Percentiles rank a stretch among this genome's conserved stretches.
These are phyloP conservation scores for Alexandromys fortis DNA, from an alignment of 2,113 vertebrate genomes.

Conservation along the genomic window DNA sequence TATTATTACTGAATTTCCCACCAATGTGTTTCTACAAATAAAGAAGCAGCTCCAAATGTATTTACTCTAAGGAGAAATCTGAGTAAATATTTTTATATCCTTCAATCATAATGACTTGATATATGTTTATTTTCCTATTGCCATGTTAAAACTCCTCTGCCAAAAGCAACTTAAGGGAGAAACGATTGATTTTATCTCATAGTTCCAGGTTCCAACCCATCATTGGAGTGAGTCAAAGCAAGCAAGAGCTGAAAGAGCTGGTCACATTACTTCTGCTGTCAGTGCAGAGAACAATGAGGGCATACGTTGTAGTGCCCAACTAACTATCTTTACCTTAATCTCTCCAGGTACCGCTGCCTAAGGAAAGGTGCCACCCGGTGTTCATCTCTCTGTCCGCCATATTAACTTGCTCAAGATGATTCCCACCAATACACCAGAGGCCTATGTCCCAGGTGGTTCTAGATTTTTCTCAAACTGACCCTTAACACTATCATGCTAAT, in stretches of 20 bases:
- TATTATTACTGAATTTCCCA: not conserved
- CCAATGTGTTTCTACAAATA: not conserved
- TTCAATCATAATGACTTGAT: not conserved
- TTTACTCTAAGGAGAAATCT: not conserved
- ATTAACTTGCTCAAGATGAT: not conserved
- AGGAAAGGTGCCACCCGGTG: not conserved
- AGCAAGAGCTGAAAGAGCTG: not conserved
- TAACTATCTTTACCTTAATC: too few relatives aligned
- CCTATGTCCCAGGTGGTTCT: too few relatives aligned
- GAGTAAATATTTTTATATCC: not conserved
- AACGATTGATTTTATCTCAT: not conserved
- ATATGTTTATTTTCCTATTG: not conserved
- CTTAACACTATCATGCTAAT: not conserved
- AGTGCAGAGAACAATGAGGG: not conserved
- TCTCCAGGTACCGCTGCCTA: not conserved
- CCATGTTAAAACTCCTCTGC: not conserved
- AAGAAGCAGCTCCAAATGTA: not conserved
- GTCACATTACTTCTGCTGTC: not conserved
- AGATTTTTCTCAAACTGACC: not conserved
- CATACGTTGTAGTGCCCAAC: accelerated
- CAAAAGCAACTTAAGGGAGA: not conserved
- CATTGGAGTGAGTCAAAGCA: not conserved
- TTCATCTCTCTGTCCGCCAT: too few relatives aligned
- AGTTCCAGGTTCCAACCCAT: not conserved
- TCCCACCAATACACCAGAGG: not conserved